phyloP scores from a whole-genome alignment of 1,140 invertebrate genomes.

The Calycopis cecrops region DNA sequence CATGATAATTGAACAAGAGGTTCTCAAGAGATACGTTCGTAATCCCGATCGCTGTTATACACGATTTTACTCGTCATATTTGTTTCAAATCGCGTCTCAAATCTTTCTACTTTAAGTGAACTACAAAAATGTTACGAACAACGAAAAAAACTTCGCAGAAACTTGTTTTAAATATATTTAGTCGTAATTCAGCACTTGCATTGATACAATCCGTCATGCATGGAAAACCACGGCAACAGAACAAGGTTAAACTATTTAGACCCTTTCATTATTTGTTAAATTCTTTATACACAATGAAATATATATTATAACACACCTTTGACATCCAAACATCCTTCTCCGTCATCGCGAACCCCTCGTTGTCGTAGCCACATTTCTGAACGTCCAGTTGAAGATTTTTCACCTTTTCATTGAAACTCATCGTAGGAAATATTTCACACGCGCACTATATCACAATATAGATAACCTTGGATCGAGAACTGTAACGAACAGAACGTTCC shows the following conservation, averaged over 20 bases:
- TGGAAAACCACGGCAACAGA: slow-evolving; percentile 23
- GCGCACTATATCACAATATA: slow-evolving; percentile 17
- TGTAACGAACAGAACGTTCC: background rate
- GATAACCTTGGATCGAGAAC: slow-evolving; percentile 11
- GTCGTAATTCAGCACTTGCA: slow-evolving; percentile 19
- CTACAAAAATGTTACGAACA: too few species aligned
- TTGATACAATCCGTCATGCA: slow-evolving; percentile 36
- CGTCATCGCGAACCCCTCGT: slow-evolving; percentile 36
- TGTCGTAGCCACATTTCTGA: slow-evolving; percentile 30
- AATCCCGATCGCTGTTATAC: too few species aligned
- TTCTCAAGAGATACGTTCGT: too few species aligned
- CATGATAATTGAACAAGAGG: too few species aligned
- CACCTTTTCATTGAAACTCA: slow-evolving; percentile 19
- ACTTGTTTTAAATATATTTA: too few species aligned
- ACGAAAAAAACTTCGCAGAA: too few species aligned
- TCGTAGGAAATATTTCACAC: slow-evolving; percentile 13
- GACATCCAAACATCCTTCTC: slow-evolving; percentile 32
- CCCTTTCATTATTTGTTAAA: slow-evolving; percentile 22
- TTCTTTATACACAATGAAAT: slow-evolving; percentile 5
- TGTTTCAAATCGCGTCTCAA: too few species aligned
- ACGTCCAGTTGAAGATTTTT: slow-evolving; percentile 25
- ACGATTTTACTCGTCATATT: too few species aligned
- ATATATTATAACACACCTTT: slow-evolving; percentile 25
- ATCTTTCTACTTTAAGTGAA: too few species aligned
- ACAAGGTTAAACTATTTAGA: slow-evolving; percentile 30